Evolutionary conservation across 1,140 invertebrate species (phyloP).

Genomic region (Drosophila nigrodunni): DNA sequence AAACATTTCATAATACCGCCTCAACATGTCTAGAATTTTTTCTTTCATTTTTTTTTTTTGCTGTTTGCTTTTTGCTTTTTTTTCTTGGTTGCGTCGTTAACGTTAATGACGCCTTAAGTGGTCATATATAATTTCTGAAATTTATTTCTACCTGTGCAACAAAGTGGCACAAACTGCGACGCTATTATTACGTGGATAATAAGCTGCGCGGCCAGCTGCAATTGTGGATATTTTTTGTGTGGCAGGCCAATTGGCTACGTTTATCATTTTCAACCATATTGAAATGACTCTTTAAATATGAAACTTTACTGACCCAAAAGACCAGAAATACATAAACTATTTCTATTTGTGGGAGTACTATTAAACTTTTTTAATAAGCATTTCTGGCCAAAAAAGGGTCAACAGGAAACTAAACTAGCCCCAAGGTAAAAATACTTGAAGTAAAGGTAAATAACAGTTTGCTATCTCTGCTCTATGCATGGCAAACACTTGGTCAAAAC

Average conservation of each 20-base stretch:
- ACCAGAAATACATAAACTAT: constrained; percentile 1
- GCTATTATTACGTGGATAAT: constrained; percentile 52
- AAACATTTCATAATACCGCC: constrained; percentile 51
- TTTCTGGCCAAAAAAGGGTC: neutral
- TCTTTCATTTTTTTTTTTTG: constrained; percentile 23
- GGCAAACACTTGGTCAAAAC: constrained; percentile 25
- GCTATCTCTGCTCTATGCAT: constrained; percentile 21
- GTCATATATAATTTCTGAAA: constrained; percentile 81
- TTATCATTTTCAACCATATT: constrained; percentile 4
- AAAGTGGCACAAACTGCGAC: constrained; percentile 42
- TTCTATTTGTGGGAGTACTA: constrained; percentile 5
- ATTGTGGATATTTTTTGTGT: neutral
- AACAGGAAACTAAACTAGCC: constrained; percentile 7
- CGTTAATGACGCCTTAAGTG: constrained; percentile 81
- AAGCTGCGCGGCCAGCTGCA: constrained; percentile 22
- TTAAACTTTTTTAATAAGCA: constrained; percentile 13
- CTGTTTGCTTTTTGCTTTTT: constrained; percentile 8
- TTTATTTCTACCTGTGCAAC: constrained; percentile 65
- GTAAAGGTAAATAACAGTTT: constrained; percentile 23
- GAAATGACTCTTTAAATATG: neutral
- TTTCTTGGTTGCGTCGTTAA: constrained; percentile 64
- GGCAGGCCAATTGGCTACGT: neutral
- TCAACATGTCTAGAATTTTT: constrained; percentile 27
- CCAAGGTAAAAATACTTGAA: constrained; percentile 21
- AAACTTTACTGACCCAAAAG: constrained; percentile 8